A percentile compares a stretch with the other conserved stretches of the same genome.
phyloP scores from a whole-genome alignment of 2,113 vertebrate genomes.

The Percopsis transmontana region DNA sequence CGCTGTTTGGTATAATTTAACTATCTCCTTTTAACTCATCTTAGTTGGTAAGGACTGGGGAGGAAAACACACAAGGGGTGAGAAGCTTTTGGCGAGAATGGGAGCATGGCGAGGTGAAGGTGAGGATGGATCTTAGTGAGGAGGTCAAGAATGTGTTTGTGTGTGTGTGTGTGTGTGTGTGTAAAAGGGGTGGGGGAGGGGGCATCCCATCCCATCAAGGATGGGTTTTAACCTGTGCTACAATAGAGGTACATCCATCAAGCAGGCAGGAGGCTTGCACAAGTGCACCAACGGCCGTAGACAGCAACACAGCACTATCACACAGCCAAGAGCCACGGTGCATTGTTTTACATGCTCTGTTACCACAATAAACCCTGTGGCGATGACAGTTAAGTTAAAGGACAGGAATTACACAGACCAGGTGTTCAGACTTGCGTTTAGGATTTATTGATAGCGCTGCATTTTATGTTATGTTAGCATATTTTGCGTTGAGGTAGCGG shows the following conservation, averaged over 20 bases:
- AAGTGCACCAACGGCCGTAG: conserved; percentile 32
- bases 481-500: too few relatives aligned
- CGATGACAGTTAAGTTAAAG: neutral
- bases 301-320: conserved; percentile 48
- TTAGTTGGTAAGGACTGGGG: conserved; percentile 10
- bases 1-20: neutral
- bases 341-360: conserved; percentile 29
- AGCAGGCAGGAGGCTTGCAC: conserved; percentile 45
- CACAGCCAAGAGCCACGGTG: conserved; percentile 26
- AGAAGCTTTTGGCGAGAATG: conserved; percentile 39
- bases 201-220: conserved; percentile 73
- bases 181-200: conserved; percentile 6
- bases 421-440: too few relatives aligned
- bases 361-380: neutral
- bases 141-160: conserved; percentile 51
- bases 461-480: too few relatives aligned
- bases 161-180: conserved; percentile 25
- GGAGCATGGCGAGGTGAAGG: conserved; percentile 44
- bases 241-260: conserved; percentile 73
- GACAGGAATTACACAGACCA: too few relatives aligned
- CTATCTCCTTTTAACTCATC: too few relatives aligned
- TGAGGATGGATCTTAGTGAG: conserved; percentile 27
- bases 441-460: too few relatives aligned
- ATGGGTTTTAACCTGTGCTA: conserved; percentile 76
- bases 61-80: conserved; percentile 42